These are phyloP conservation scores for Caenorhabditis parvicauda DNA, from an alignment of 2,888 invertebrate species.

Conservation along the genomic window DNA sequence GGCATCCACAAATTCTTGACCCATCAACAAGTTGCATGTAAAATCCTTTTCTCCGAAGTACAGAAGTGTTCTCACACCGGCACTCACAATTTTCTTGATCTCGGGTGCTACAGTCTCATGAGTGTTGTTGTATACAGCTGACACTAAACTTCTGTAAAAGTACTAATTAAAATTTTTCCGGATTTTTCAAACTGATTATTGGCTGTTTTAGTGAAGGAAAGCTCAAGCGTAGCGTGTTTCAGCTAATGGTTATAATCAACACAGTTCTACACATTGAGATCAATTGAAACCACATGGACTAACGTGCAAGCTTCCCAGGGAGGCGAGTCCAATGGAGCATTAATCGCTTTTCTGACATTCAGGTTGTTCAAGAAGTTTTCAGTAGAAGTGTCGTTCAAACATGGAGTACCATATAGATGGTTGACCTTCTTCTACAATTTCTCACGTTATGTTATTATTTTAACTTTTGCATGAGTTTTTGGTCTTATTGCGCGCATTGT, in stretches of 20 bases:
- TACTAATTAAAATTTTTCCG: too few species aligned
- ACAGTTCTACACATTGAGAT: too few species aligned
- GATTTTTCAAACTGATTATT: too few species aligned
- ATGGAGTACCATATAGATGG: too few species aligned
- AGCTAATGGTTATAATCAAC: too few species aligned
- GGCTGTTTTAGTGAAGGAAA: too few species aligned
- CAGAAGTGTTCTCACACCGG: conserved; percentile 56
- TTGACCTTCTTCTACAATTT: not conserved
- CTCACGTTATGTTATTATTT: not conserved
- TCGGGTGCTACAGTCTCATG: too few species aligned
- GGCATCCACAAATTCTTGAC: conserved; percentile 55
- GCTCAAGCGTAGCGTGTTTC: too few species aligned
- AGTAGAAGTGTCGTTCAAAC: conserved; percentile 59
- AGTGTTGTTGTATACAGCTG: too few species aligned
- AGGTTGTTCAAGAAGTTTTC: conserved; percentile 55
- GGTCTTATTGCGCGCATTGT: not conserved
- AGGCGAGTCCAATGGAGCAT: conserved; percentile 51
- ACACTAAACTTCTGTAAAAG: too few species aligned
- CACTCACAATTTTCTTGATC: conserved; percentile 55
- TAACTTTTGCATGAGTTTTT: not conserved
- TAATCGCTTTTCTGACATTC: conserved; percentile 49
- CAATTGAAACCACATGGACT: too few species aligned
- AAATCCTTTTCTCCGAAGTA: conserved; percentile 60
- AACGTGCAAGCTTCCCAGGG: conserved; percentile 57
- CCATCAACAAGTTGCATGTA: conserved; percentile 60